These are phyloP conservation scores for Megaceryle torquata DNA, from an alignment of 2,113 vertebrate genomes.

Conservation along the genomic window DNA sequence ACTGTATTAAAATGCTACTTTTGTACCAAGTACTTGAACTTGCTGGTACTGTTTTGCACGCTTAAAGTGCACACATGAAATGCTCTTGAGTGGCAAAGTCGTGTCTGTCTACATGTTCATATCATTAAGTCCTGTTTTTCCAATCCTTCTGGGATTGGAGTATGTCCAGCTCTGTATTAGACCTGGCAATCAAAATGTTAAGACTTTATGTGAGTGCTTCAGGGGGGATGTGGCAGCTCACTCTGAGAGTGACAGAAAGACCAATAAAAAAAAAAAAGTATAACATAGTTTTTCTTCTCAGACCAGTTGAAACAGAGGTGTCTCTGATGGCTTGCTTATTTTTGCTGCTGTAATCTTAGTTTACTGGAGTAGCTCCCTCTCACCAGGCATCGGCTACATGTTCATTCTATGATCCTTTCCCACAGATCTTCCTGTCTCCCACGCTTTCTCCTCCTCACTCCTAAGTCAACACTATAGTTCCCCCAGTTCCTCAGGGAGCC, in stretches of 20 bases:
- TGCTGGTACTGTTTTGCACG: background rate
- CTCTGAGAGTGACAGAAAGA: background rate
- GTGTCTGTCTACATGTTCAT: background rate
- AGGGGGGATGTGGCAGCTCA: background rate
- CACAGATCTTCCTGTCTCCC: conserved; percentile 26
- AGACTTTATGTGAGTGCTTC: background rate
- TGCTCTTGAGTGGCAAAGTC: background rate
- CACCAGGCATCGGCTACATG: conserved; percentile 2
- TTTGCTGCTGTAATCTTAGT: conserved; percentile 9
- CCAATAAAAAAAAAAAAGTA: background rate
- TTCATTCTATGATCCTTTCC: conserved; percentile 31
- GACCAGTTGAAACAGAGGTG: background rate
- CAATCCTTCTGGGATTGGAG: background rate
- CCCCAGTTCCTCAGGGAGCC: background rate
- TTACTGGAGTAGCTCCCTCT: conserved; percentile 15
- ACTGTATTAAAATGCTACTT: background rate
- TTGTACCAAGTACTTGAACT: background rate
- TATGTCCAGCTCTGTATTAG: background rate
- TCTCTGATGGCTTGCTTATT: conserved; percentile 2
- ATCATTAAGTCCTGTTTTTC: background rate
- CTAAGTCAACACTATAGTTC: background rate
- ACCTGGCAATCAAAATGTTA: background rate
- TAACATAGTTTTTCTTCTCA: background rate
- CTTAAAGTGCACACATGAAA: background rate
- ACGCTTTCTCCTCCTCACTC: conserved; percentile 19